These are phyloP conservation scores for Cyprinodon diabolis DNA, from an alignment of 2,797 vertebrate species.

Conservation along the genomic window DNA sequence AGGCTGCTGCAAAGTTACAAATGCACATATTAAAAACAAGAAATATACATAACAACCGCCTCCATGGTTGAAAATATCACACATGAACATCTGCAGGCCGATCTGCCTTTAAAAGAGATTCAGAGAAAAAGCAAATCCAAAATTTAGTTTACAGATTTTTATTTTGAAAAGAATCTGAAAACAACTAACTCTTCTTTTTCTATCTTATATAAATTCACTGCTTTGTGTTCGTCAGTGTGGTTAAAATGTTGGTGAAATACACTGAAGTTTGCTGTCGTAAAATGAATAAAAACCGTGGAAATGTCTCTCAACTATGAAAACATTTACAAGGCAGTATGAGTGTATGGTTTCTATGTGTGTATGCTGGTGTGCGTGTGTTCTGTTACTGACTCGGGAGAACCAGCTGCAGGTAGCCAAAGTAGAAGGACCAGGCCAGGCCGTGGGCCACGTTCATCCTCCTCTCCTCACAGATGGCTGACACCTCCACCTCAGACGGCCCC, in stretches of 20 bases:
- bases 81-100: too few species aligned
- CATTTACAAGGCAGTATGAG: background rate
- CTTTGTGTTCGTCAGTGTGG: background rate
- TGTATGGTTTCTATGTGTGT: background rate
- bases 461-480: constrained; percentile 85
- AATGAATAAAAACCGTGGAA: background rate
- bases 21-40: too few species aligned
- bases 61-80: too few species aligned
- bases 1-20: too few species aligned
- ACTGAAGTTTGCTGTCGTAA: background rate
- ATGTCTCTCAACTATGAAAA: background rate
- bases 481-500: constrained; percentile 79
- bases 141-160: background rate
- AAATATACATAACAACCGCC: too few species aligned
- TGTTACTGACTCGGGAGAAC: constrained; percentile 84
- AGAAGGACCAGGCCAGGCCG: constrained; percentile 92
- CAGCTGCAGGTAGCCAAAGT: constrained; percentile 87
- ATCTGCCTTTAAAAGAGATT: too few species aligned
- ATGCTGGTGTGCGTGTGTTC: background rate
- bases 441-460: constrained; percentile 88
- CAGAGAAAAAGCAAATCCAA: background rate
- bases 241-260: background rate
- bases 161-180: background rate
- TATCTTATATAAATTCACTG: background rate
- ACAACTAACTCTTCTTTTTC: background rate